Percentiles rank a stretch among this genome's conserved stretches.
Evolutionary conservation across 2,888 invertebrate genomes (phyloP).

Genomic region (Melipona bicolor): DNA sequence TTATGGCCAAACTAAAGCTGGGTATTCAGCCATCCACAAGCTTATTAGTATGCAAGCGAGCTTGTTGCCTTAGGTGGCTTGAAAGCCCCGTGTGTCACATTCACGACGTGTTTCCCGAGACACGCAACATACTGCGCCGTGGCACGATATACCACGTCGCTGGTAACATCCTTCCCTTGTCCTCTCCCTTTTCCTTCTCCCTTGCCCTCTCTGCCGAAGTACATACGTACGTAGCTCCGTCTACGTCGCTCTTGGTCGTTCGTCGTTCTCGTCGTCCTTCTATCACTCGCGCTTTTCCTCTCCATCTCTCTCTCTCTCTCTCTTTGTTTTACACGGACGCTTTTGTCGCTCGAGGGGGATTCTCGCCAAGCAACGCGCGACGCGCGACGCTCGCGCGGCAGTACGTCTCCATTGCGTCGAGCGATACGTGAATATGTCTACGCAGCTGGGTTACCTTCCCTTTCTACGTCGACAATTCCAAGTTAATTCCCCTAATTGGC

Average conservation of each 20-base stretch:
- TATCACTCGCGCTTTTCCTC: not conserved
- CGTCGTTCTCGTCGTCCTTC: not conserved
- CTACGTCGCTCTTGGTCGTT: not conserved
- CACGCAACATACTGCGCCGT: constrained; percentile 72
- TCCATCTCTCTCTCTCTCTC: not conserved
- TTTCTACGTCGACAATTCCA: constrained; percentile 66
- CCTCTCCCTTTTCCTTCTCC: constrained; percentile 14
- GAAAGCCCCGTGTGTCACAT: constrained; percentile 81
- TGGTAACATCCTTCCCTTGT: constrained; percentile 4
- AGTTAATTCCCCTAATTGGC: constrained; percentile 73
- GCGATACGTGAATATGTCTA: constrained; percentile 61
- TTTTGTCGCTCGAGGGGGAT: constrained; percentile 19
- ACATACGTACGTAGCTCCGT: not conserved
- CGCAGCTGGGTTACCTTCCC: constrained; percentile 50
- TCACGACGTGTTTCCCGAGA: constrained; percentile 79
- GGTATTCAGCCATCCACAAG: constrained; percentile 80
- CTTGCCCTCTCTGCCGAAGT: constrained; percentile 4
- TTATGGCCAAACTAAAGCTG: constrained; percentile 82
- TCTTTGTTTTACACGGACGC: constrained; percentile 34
- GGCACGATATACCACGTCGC: constrained; percentile 65
- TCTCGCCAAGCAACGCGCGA: constrained; percentile 19
- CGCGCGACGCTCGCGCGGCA: constrained; percentile 5
- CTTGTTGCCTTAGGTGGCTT: constrained; percentile 81
- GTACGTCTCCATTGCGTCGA: constrained; percentile 59
- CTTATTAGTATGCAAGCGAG: constrained; percentile 83